Evolutionary conservation across 2,797 vertebrate species (phyloP).

Genomic region (Dendrocincla tyrannina): DNA sequence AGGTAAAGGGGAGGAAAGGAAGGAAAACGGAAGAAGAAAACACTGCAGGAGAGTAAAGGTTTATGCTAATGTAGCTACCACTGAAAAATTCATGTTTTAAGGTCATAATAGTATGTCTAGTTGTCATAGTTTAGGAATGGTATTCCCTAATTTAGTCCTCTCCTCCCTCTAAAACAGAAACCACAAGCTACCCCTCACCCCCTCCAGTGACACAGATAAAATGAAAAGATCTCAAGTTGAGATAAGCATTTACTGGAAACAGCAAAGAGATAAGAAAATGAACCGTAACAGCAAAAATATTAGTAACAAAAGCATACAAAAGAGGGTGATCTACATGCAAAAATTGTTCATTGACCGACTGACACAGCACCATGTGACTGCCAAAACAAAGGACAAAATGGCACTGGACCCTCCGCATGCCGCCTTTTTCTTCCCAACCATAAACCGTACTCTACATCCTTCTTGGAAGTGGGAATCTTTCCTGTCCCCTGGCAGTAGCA

Average conservation of each 20-base stretch:
- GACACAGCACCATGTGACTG: accelerated
- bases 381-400: not conserved
- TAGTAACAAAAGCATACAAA: not conserved
- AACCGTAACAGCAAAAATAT: not conserved
- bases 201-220: not conserved
- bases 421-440: accelerated
- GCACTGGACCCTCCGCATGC: accelerated
- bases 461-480: not conserved
- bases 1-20: not conserved
- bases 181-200: accelerated
- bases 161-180: not conserved
- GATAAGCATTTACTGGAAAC: not conserved
- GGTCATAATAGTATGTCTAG: not conserved
- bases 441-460: not conserved
- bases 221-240: not conserved
- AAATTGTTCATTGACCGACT: accelerated
- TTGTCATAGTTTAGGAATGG: accelerated
- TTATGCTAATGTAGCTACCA: not conserved
- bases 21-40: not conserved
- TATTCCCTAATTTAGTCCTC: not conserved
- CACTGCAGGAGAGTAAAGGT: not conserved
- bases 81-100: not conserved
- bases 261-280: not conserved
- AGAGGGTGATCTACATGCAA: not conserved
- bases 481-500: accelerated